phyloP scores from a whole-genome alignment of 1,140 invertebrate genomes.

The Pararge aegeria region DNA sequence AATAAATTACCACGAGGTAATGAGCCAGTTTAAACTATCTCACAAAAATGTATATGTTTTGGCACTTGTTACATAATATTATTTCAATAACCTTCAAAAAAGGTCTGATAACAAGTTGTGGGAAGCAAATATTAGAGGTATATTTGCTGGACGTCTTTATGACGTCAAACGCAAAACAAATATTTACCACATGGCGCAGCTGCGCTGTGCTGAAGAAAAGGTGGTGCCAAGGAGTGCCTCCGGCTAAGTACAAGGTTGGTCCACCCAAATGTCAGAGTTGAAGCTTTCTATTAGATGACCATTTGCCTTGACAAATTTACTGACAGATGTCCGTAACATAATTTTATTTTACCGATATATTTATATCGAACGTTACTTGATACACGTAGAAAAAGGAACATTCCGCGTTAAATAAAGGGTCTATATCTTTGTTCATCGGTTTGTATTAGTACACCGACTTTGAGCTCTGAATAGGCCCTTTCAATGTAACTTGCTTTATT shows the following conservation, averaged over 20 bases:
- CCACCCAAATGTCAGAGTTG: background rate
- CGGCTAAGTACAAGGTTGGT: background rate
- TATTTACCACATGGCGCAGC: constrained; percentile 6
- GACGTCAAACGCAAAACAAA: background rate
- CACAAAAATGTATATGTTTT: too few species aligned
- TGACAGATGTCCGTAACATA: background rate
- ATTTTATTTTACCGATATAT: background rate
- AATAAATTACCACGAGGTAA: too few species aligned
- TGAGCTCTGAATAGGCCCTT: too few species aligned
- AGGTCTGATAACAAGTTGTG: constrained; percentile 9
- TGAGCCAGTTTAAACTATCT: too few species aligned
- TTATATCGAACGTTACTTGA: too few species aligned
- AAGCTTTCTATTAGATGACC: background rate
- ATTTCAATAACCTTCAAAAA: constrained; percentile 6
- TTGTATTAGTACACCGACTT: too few species aligned
- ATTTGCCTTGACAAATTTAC: constrained; percentile 1
- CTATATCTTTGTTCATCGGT: too few species aligned
- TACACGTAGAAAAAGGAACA: too few species aligned
- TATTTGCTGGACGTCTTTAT: background rate
- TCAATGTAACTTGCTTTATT: too few species aligned
- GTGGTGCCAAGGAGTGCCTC: background rate
- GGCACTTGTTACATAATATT: background rate
- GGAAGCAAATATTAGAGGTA: too few species aligned
- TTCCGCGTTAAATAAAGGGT: too few species aligned
- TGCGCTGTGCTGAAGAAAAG: constrained; percentile 10